These are phyloP conservation scores for Callipepla squamata DNA, from an alignment of 2,113 vertebrate species.

Conservation along the genomic window DNA sequence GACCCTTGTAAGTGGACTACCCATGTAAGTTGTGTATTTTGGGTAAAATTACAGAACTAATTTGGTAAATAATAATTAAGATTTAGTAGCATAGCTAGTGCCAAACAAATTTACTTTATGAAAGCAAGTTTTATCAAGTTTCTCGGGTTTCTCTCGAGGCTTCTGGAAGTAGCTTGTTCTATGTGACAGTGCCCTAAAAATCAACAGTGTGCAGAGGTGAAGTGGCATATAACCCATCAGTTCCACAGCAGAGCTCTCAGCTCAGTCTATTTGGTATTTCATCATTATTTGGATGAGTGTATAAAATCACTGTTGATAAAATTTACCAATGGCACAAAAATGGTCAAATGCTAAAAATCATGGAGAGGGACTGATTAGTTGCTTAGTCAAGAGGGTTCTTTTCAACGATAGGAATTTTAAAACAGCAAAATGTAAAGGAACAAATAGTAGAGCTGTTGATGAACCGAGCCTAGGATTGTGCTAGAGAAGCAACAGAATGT, in stretches of 20 bases:
- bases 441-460: background rate
- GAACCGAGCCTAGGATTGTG: background rate
- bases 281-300: conserved; percentile 13
- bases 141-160: background rate
- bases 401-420: conserved; percentile 51
- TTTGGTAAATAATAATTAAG: background rate
- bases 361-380: conserved; percentile 47
- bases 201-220: background rate
- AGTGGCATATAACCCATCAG: background rate
- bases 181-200: fast-evolving
- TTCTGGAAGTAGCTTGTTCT: background rate
- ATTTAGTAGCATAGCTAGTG: background rate
- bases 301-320: conserved; percentile 51
- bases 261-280: conserved; percentile 9
- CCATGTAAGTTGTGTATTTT: background rate
- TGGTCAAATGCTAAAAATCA: conserved; percentile 34
- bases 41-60: background rate
- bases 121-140: background rate
- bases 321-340: conserved; percentile 37
- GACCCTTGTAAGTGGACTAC: background rate
- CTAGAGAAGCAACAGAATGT: background rate
- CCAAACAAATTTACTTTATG: background rate
- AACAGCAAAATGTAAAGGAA: conserved; percentile 35
- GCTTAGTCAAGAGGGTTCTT: conserved; percentile 31
- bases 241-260: background rate